A percentile compares a stretch with the other conserved stretches of the same genome.
These are phyloP conservation scores for Recurvirostra avosetta DNA, from an alignment of 2,113 vertebrate genomes.

Conservation along the genomic window DNA sequence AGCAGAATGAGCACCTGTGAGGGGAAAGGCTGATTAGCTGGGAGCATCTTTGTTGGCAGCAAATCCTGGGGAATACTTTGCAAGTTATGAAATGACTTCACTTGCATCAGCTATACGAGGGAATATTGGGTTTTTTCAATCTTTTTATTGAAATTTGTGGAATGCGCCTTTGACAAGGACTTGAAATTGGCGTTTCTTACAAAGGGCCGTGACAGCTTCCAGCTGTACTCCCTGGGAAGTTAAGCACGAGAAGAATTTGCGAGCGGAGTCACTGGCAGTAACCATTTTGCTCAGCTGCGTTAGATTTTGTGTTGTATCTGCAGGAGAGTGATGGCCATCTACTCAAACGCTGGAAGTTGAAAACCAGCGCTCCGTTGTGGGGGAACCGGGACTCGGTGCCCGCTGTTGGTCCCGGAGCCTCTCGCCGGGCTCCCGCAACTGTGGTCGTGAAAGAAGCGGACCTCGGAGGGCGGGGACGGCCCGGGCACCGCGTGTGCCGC, in stretches of 20 bases:
- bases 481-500: not conserved
- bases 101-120: not conserved
- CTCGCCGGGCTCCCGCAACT: not conserved
- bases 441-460: no score
- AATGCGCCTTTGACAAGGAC: not conserved
- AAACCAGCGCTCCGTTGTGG: not conserved
- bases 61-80: not conserved
- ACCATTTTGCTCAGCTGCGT: not conserved
- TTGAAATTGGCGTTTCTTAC: not conserved
- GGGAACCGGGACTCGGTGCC: fast-evolving
- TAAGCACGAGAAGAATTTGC: fast-evolving
- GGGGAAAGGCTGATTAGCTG: not conserved
- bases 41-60: not conserved
- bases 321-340: fast-evolving
- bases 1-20: not conserved
- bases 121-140: not conserved
- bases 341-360: not conserved
- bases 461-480: not conserved
- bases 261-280: not conserved
- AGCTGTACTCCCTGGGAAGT: not conserved
- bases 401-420: not conserved
- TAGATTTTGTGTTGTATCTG: fast-evolving
- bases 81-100: not conserved
- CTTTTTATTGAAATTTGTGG: not conserved
- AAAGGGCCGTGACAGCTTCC: not conserved